Evolutionary conservation across 2,888 invertebrate genomes (phyloP).

Genomic region (Chymomyza procnemis): DNA sequence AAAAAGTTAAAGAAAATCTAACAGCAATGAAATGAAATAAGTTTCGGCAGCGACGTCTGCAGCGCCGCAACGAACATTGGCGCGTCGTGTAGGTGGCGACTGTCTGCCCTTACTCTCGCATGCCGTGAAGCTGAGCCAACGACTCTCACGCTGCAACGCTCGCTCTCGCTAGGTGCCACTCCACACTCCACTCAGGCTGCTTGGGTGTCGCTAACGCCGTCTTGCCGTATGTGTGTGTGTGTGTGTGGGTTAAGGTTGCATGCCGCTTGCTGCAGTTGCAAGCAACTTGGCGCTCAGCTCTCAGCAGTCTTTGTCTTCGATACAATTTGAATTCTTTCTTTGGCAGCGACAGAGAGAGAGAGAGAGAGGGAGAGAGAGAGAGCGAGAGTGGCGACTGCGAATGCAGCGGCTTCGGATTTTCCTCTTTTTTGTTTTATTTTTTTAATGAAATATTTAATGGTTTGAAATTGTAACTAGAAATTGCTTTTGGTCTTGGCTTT

Average conservation of each 20-base stretch:
- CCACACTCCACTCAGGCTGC: not conserved
- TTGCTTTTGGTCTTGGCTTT: not conserved
- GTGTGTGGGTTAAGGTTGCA: slow-evolving; percentile 55
- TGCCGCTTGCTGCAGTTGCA: slow-evolving; percentile 32
- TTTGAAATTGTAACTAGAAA: not conserved
- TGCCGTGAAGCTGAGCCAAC: slow-evolving; percentile 12
- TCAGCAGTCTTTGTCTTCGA: slow-evolving; percentile 39
- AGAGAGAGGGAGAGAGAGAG: slow-evolving; percentile 42
- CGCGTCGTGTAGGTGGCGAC: slow-evolving; percentile 49
- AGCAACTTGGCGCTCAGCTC: slow-evolving; percentile 32
- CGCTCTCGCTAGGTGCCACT: slow-evolving; percentile 48
- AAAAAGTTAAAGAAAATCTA: slow-evolving; percentile 31
- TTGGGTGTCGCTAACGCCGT: not conserved
- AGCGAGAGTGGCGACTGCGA: slow-evolving; percentile 17
- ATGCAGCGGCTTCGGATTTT: not conserved
- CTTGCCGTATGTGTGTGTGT: not conserved
- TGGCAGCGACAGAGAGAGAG: slow-evolving; percentile 53
- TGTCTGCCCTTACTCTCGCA: slow-evolving; percentile 20
- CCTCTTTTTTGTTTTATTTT: not conserved
- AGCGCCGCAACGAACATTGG: slow-evolving; percentile 24
- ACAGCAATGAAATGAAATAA: slow-evolving; percentile 54
- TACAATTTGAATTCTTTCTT: slow-evolving; percentile 68
- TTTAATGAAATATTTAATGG: slow-evolving; percentile 1
- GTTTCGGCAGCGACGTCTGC: slow-evolving; percentile 40
- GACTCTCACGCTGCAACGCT: slow-evolving; percentile 22